Percentiles rank a stretch among this genome's conserved stretches.
Conservation (phyloP, 2,113 vertebrate genomes). For the Chaetops frenatus region DNA sequence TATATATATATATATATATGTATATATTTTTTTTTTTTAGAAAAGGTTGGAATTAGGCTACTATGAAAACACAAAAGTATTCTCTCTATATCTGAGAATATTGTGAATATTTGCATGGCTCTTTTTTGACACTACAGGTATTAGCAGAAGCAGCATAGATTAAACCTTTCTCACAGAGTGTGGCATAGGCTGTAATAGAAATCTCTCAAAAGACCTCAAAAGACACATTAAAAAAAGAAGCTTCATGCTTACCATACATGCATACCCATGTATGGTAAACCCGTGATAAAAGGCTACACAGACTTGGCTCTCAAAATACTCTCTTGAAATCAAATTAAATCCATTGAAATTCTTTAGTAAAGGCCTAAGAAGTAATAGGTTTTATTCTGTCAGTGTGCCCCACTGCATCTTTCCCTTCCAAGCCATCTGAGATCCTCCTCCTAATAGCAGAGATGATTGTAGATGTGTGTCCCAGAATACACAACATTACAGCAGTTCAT, state of each 20-base stretch:
- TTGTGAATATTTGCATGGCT: constrained; percentile 34
- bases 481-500: neutral
- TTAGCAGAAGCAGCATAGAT: neutral
- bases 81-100: neutral
- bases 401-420: neutral
- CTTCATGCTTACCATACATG: constrained; percentile 11
- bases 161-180: neutral
- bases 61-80: neutral
- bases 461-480: neutral
- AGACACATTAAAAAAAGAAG: constrained; percentile 9
- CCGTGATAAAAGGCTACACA: constrained; percentile 3
- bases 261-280: constrained; percentile 5
- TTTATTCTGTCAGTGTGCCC: neutral
- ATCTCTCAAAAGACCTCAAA: no score
- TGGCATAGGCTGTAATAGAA: no score
- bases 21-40: no score
- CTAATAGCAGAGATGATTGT: neutral
- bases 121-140: neutral
- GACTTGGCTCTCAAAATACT: constrained; percentile 9
- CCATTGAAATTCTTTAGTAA: constrained; percentile 3
- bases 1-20: no score
- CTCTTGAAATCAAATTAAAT: constrained; percentile 58
- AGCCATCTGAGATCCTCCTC: neutral
- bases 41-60: neutral
- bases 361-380: neutral